These are phyloP conservation scores for Ennomos quercinarius DNA, from an alignment of 2,888 invertebrate genomes.

Conservation along the genomic window DNA sequence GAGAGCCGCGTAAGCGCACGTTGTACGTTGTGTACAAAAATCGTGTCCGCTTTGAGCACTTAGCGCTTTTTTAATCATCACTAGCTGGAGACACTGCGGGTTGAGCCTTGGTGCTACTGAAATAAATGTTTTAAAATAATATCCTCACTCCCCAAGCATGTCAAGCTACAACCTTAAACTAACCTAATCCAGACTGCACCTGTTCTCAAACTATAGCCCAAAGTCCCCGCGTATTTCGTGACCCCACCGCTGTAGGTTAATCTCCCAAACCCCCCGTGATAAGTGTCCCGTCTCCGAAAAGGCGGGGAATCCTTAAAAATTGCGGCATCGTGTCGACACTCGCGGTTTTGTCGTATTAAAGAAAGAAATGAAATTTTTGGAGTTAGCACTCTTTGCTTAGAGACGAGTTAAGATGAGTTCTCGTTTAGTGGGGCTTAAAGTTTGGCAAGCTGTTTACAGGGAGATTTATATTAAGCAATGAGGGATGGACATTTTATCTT, in stretches of 20 bases:
- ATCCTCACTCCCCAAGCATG: no score
- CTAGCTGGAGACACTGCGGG: no score
- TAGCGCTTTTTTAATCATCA: no score
- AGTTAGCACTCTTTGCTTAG: conserved; percentile 25
- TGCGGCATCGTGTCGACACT: conserved; percentile 54
- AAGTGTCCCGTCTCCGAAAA: conserved; percentile 55
- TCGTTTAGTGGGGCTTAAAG: conserved; percentile 8
- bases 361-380: conserved; percentile 36
- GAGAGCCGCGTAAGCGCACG: no score
- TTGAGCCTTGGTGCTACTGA: no score
- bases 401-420: conserved; percentile 15
- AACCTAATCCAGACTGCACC: background rate
- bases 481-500: no score
- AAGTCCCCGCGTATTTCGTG: conserved; percentile 9
- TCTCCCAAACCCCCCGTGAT: conserved; percentile 54
- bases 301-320: conserved; percentile 73
- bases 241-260: conserved; percentile 49
- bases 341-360: conserved; percentile 60
- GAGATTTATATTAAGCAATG: no score
- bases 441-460: no score
- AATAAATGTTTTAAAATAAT: no score
- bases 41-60: no score
- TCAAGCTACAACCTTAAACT: background rate
- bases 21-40: no score
- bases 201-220: background rate